Conservation (phyloP, 1,140 invertebrate genomes). For the Asobara japonica region DNA sequence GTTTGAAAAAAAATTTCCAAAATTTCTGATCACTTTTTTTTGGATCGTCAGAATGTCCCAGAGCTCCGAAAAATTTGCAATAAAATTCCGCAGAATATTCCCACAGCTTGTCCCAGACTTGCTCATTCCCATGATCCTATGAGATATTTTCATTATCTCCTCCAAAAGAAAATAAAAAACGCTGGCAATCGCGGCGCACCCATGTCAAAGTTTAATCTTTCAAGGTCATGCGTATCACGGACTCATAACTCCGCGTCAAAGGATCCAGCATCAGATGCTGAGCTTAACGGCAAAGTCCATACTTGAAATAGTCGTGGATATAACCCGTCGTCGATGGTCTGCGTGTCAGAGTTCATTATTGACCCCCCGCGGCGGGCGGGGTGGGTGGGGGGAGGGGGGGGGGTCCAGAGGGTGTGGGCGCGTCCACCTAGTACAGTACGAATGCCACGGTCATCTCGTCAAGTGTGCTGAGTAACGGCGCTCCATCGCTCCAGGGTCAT, state of each 20-base stretch:
- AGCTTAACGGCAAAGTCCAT: background rate
- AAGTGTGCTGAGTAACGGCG: conserved; percentile 13
- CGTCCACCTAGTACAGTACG: background rate
- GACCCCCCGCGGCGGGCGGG: no score
- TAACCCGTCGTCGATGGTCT: background rate
- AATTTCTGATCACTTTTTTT: no score
- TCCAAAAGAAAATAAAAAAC: no score
- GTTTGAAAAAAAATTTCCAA: no score
- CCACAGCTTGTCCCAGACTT: no score
- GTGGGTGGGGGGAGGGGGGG: no score
- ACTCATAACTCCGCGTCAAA: background rate
- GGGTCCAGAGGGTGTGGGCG: conserved; percentile 12
- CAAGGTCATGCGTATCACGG: background rate
- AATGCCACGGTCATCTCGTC: conserved; percentile 2
- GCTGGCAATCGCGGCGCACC: background rate
- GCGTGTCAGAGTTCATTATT: conserved; percentile 5
- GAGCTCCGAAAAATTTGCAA: no score
- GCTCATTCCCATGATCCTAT: no score
- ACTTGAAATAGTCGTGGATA: background rate
- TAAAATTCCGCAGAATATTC: no score
- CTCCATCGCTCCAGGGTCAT: conserved; percentile 8
- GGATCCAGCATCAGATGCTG: background rate
- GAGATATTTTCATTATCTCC: no score
- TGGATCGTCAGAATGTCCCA: no score
- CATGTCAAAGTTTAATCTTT: background rate